Evolutionary conservation across 2,888 invertebrate genomes (phyloP), one percentile per base, ranked within the genome.

Genomic region (Cantharis nigra): DNA sequence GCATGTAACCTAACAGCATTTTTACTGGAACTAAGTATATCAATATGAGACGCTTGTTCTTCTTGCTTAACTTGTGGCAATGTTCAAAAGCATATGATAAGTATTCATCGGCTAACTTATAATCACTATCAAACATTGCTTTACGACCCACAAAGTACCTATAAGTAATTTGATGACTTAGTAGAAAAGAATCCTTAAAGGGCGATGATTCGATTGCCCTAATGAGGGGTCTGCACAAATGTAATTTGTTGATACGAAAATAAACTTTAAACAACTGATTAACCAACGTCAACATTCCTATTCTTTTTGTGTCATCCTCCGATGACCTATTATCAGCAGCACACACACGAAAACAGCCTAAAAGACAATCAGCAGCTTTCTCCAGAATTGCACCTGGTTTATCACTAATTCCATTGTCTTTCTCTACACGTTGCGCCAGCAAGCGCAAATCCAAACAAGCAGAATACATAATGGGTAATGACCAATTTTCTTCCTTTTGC

Each of bases 121-220:
- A 98, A 87, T 99, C 97, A 74, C 97, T 97, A 88, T 99, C 99
- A 87, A 99, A 99, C 97, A 99, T 98, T 3, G 98, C 97, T 87
- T 99, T 98, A 30, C 98, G 92, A 0, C 99, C 99, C 16, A 98
- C 97, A 89, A 97, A 99, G 88, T 98, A 98, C 86, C 96, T 96
- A 89, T 98, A 99, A 0, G 99, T 99, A 74, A 99, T 96, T 86
- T 96, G 95, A 86, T 99, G 98, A 10, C 97, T 95, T 77, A 98
- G 89, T 1, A 96, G 94, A 88, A 98, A 99, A 78, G 93, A 92
- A 75, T 98, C 96, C 88, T 97, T 97, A 80, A 96, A 94, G 0
- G 94, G 93, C 14, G 96, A 95, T 14, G 97, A 96, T 84, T 99
- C 99, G 80, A 99, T 98, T 0, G 99, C 98, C 82, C 99, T 92